phyloP scores from a whole-genome alignment of 2,113 vertebrate genomes.

The Fulica atra region DNA sequence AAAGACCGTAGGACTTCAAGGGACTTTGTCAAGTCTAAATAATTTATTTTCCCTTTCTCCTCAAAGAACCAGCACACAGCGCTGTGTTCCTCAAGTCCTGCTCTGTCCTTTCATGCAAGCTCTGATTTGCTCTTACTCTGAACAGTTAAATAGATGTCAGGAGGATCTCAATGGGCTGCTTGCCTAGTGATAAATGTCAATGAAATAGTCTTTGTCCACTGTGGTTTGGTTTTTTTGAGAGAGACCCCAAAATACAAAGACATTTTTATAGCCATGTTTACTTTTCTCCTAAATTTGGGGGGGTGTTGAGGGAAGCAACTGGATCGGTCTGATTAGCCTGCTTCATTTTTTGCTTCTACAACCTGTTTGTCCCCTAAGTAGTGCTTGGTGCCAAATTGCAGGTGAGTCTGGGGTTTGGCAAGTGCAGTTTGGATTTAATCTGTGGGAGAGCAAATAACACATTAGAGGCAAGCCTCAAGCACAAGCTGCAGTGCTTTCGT shows the following conservation, averaged over 20 bases:
- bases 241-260: neutral
- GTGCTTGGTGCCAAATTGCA: neutral
- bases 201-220: neutral
- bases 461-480: neutral
- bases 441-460: neutral
- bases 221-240: neutral
- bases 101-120: neutral
- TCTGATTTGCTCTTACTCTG: neutral
- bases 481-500: neutral
- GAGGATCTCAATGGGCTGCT: neutral
- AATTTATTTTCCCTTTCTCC: slow-evolving; percentile 20
- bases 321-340: neutral
- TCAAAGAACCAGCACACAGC: neutral
- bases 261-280: neutral
- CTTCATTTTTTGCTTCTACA: slow-evolving; percentile 15
- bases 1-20: slow-evolving; percentile 35
- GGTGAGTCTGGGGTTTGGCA: neutral
- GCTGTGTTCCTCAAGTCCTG: neutral
- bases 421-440: neutral
- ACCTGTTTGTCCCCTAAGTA: slow-evolving; percentile 17
- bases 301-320: neutral
- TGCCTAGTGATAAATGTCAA: neutral
- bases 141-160: neutral
- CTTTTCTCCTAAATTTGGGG: neutral
- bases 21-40: slow-evolving; percentile 33